phyloP scores from a whole-genome alignment of 2,888 invertebrate genomes.

The Tinea semifulvella region DNA sequence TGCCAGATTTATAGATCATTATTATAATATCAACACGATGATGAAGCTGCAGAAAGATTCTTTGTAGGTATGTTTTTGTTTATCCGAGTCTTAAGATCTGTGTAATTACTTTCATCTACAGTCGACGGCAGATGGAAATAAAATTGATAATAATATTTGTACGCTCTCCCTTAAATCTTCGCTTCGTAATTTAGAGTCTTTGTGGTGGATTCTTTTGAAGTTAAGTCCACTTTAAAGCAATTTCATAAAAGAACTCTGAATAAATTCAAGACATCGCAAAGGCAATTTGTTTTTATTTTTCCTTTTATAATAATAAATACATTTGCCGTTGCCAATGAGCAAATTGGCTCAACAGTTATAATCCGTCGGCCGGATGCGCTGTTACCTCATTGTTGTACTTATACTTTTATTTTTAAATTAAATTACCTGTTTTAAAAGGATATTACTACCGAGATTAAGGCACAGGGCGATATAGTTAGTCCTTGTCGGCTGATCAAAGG shows the following conservation, averaged over 20 bases:
- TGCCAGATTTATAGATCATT: too few relatives aligned
- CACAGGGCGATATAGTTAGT: constrained; percentile 61
- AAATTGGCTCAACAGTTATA: neutral
- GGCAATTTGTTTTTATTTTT: constrained; percentile 9
- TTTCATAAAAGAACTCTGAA: constrained; percentile 13
- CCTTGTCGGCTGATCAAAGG: constrained; percentile 62
- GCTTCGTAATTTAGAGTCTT: constrained; percentile 13
- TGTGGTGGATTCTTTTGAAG: constrained; percentile 13
- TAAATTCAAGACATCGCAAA: constrained; percentile 12
- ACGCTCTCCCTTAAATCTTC: constrained; percentile 13
- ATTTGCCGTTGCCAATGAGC: constrained; percentile 4
- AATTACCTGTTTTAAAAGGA: constrained; percentile 67
- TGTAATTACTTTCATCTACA: constrained; percentile 12
- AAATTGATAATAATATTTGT: constrained; percentile 14
- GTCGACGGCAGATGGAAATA: constrained; percentile 11
- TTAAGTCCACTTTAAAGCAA: constrained; percentile 14
- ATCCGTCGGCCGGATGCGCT: neutral
- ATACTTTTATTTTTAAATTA: constrained; percentile 46
- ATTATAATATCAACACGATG: too few relatives aligned
- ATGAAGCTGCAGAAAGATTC: too few relatives aligned
- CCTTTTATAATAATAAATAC: constrained; percentile 4
- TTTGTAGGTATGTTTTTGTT: too few relatives aligned
- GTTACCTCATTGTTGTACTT: constrained; percentile 22
- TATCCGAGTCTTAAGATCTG: constrained; percentile 6
- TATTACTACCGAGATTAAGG: constrained; percentile 65